These are phyloP conservation scores for Chouioia cunea DNA, from an alignment of 2,888 invertebrate genomes.

Conservation along the genomic window DNA sequence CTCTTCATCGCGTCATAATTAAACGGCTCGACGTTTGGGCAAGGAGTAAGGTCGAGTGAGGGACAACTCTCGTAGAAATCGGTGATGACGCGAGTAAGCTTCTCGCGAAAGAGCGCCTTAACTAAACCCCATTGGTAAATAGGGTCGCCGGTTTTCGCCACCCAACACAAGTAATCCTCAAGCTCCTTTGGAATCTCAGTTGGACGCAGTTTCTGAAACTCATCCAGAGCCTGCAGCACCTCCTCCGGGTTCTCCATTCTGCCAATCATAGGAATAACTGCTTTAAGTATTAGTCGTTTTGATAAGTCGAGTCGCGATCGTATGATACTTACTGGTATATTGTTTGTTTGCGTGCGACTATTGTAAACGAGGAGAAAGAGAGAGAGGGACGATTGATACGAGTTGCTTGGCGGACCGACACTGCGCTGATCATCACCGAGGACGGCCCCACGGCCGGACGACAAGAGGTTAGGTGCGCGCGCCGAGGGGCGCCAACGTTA, in stretches of 20 bases:
- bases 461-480: too few relatives aligned
- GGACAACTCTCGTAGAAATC: slow-evolving; percentile 88
- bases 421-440: too few relatives aligned
- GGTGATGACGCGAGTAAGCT: slow-evolving; percentile 86
- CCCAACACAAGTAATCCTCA: slow-evolving; percentile 89
- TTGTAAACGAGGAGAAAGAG: too few relatives aligned
- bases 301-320: too few relatives aligned
- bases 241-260: slow-evolving; percentile 88
- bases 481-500: too few relatives aligned
- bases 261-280: slow-evolving; percentile 14
- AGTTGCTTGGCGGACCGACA: too few relatives aligned
- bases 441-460: too few relatives aligned
- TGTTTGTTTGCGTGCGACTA: too few relatives aligned
- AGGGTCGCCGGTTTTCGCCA: slow-evolving; percentile 94
- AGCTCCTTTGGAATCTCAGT: slow-evolving; percentile 89
- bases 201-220: slow-evolving; percentile 82
- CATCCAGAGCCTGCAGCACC: slow-evolving; percentile 85
- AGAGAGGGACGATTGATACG: too few relatives aligned
- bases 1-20: slow-evolving; percentile 91
- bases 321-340: too few relatives aligned
- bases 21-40: slow-evolving; percentile 92
- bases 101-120: slow-evolving; percentile 89
- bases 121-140: slow-evolving; percentile 92
- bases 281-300: background rate
- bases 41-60: slow-evolving; percentile 82